phyloP scores from a whole-genome alignment of 2,888 invertebrate genomes.

The Brenthis ino region DNA sequence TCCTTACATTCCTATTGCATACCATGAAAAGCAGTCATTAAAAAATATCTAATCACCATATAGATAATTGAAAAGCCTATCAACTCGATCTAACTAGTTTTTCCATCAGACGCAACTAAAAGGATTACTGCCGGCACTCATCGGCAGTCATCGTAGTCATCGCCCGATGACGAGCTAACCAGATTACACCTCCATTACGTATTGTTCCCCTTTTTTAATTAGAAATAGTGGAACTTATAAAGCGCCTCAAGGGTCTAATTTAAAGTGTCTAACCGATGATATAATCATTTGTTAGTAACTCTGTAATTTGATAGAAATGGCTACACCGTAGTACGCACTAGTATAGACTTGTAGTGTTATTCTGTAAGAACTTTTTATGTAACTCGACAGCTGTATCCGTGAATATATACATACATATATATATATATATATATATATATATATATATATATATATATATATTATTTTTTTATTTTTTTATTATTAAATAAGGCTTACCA shows the following conservation, averaged over 20 bases:
- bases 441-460: too few species aligned
- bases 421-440: too few species aligned
- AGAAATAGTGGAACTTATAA: constrained; percentile 35
- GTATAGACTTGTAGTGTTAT: too few species aligned
- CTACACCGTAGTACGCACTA: too few species aligned
- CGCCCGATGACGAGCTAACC: constrained; percentile 42
- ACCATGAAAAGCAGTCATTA: background rate
- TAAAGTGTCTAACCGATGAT: background rate
- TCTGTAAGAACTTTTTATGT: too few species aligned
- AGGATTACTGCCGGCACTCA: constrained; percentile 57
- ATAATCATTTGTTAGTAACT: too few species aligned
- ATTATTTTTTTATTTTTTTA: too few species aligned
- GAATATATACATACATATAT: too few species aligned
- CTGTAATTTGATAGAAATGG: too few species aligned
- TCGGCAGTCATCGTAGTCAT: constrained; percentile 69
- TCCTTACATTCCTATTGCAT: too few species aligned
- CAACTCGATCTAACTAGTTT: constrained; percentile 24
- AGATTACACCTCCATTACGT: constrained; percentile 42
- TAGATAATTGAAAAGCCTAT: background rate
- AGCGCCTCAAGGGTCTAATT: constrained; percentile 12
- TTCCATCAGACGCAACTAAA: constrained; percentile 46
- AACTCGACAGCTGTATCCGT: too few species aligned
- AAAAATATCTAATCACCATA: background rate
- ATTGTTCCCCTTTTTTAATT: constrained; percentile 42
- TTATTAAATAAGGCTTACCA: too few species aligned